Evolutionary conservation across 2,888 invertebrate species (phyloP).

Genomic region (Byasa hedistus): DNA sequence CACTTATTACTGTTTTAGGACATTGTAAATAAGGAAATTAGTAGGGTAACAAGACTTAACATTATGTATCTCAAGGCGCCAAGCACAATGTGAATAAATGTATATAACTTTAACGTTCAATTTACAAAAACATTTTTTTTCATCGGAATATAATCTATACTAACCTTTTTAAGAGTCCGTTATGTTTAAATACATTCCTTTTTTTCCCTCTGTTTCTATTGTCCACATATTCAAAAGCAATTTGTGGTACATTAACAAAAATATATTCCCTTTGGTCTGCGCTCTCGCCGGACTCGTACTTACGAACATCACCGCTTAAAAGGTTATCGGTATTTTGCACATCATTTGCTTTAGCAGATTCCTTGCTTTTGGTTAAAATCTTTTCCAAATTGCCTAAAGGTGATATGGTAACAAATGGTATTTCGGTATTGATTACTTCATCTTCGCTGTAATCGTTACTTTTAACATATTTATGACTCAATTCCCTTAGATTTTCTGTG

Average conservation of each 20-base stretch:
- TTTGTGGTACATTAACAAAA: slow-evolving; percentile 36
- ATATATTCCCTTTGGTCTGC: slow-evolving; percentile 40
- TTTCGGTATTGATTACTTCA: slow-evolving; percentile 19
- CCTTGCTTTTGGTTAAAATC: slow-evolving; percentile 3
- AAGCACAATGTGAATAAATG: no score
- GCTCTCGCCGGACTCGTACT: slow-evolving; percentile 9
- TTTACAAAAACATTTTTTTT: no score
- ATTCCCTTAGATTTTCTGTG: neutral
- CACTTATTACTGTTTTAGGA: no score
- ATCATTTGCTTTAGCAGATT: neutral
- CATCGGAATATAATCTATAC: neutral
- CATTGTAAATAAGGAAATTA: no score
- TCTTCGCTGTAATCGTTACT: slow-evolving; percentile 8
- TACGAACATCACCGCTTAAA: neutral
- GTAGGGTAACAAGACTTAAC: no score
- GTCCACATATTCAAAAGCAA: slow-evolving; percentile 7
- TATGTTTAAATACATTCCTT: slow-evolving; percentile 5
- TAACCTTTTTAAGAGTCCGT: slow-evolving; percentile 18
- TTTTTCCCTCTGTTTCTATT: slow-evolving; percentile 13
- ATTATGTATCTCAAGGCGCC: no score
- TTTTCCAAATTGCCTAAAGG: slow-evolving; percentile 3
- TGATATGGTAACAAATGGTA: neutral
- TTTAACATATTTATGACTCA: slow-evolving; percentile 5
- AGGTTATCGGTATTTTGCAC: neutral
- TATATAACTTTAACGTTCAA: no score